phyloP scores from a whole-genome alignment of 2,113 vertebrate genomes.

The Ivindomyrus marchei region DNA sequence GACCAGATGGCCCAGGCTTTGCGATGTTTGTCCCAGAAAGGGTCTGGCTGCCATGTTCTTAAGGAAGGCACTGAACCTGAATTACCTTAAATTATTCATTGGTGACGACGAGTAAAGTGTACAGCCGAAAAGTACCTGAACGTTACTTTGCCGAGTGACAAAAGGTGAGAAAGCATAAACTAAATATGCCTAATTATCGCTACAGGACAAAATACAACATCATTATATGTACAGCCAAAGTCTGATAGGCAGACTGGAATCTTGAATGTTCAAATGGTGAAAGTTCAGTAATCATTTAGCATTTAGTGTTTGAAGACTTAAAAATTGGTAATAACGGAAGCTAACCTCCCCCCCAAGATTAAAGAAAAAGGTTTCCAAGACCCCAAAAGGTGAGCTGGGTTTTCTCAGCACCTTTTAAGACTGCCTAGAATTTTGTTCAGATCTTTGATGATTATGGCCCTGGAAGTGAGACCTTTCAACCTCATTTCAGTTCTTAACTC shows the following conservation, averaged over 20 bases:
- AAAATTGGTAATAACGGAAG: background rate
- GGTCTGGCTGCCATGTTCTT: background rate
- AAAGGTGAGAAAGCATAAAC: background rate
- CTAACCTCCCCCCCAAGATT: background rate
- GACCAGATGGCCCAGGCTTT: background rate
- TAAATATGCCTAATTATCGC: background rate
- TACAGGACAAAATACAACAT: background rate
- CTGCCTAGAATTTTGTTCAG: background rate
- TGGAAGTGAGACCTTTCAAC: conserved; percentile 6
- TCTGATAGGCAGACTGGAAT: background rate
- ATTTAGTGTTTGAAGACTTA: background rate
- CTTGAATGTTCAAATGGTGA: background rate
- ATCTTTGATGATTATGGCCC: background rate
- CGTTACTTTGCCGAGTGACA: background rate
- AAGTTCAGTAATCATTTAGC: background rate
- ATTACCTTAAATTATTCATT: background rate
- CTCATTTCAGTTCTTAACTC: background rate
- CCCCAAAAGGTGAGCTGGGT: background rate
- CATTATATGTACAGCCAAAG: background rate
- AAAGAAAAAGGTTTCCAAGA: background rate
- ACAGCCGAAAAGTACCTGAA: background rate
- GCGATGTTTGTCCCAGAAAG: background rate
- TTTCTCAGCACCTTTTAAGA: background rate
- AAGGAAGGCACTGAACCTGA: background rate
- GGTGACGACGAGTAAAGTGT: background rate